Percentiles rank a stretch among this genome's conserved stretches.
These are phyloP conservation scores for Lindbergichthys nudifrons DNA, from an alignment of 2,797 vertebrate species.

Conservation along the genomic window DNA sequence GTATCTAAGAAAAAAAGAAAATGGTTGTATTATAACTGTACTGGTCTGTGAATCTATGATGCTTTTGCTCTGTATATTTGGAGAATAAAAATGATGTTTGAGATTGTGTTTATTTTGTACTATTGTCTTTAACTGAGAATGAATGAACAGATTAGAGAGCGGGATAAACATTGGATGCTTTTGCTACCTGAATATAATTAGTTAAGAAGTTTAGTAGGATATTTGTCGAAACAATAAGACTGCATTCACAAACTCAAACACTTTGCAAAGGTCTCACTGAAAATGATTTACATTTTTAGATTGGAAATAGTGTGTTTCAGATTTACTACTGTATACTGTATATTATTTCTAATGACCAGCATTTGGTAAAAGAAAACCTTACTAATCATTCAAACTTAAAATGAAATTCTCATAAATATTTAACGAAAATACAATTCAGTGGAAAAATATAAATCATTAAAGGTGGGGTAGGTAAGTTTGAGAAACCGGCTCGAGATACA, in stretches of 20 bases:
- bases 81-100: constrained; percentile 83
- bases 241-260: not conserved
- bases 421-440: constrained; percentile 8
- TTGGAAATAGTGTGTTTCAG: not conserved
- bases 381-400: not conserved
- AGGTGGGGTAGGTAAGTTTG: too few species aligned
- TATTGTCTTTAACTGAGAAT: constrained; percentile 37
- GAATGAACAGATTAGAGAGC: not conserved
- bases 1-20: constrained; percentile 77
- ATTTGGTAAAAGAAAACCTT: not conserved
- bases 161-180: constrained; percentile 6
- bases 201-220: not conserved
- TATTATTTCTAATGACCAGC: not conserved
- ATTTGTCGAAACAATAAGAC: not conserved
- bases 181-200: constrained; percentile 8
- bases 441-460: constrained; percentile 19
- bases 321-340: not conserved
- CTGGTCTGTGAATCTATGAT: constrained; percentile 87
- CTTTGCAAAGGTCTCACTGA: not conserved
- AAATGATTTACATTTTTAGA: not conserved
- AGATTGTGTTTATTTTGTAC: constrained; percentile 65
- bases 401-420: constrained; percentile 3
- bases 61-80: constrained; percentile 90
- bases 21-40: constrained; percentile 87
- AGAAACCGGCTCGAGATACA: too few species aligned